phyloP scores from a whole-genome alignment of 2,888 invertebrate species.

The Argyresthia goedartella region DNA sequence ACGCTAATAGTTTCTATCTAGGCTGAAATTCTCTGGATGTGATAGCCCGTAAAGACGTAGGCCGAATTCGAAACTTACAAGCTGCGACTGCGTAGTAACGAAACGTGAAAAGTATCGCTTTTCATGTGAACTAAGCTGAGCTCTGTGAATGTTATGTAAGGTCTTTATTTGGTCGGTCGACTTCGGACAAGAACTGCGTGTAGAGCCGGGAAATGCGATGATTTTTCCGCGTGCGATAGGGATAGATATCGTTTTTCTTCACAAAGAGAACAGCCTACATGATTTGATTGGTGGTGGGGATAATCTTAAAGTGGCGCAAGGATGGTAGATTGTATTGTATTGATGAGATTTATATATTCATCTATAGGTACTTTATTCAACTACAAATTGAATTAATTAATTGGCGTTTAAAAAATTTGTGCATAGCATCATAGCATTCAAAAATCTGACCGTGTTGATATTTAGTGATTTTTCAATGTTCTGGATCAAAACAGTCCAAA shows the following conservation, averaged over 20 bases:
- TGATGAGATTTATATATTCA: no score
- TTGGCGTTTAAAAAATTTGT: no score
- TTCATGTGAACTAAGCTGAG: slow-evolving; percentile 14
- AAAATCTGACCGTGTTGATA: no score
- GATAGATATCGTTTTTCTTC: slow-evolving; percentile 55
- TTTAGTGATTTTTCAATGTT: no score
- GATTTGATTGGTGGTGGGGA: slow-evolving; percentile 44
- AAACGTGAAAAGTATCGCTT: slow-evolving; percentile 21
- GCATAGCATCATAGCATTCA: no score
- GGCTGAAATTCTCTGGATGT: neutral
- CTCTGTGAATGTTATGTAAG: slow-evolving; percentile 15
- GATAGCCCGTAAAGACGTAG: neutral
- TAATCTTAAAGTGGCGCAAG: slow-evolving; percentile 47
- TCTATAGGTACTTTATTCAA: no score
- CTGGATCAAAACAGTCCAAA: no score
- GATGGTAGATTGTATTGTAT: no score
- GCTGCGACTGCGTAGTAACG: slow-evolving; percentile 15
- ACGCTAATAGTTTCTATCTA: neutral
- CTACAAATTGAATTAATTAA: no score
- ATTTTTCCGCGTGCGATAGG: slow-evolving; percentile 59
- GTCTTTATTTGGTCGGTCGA: slow-evolving; percentile 18
- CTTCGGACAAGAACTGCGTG: slow-evolving; percentile 34
- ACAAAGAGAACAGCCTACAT: slow-evolving; percentile 65
- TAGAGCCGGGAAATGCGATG: slow-evolving; percentile 39
- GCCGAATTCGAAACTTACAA: slow-evolving; percentile 11